A percentile compares a stretch with the other conserved stretches of the same genome.
Conservation (phyloP, 2,113 vertebrate species). For the Hassar affinis region DNA sequence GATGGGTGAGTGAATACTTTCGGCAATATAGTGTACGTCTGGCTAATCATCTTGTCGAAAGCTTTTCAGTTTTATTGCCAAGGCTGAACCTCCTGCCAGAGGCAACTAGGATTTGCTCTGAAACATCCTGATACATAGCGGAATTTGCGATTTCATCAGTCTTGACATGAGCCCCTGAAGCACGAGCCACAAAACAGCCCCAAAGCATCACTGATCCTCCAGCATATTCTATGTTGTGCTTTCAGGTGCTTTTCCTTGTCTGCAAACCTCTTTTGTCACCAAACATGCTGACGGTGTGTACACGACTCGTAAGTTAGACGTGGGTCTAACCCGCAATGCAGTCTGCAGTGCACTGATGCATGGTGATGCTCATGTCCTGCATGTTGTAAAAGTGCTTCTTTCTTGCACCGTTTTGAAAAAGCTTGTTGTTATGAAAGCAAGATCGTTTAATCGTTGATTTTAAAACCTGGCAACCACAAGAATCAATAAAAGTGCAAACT, state of each 20-base stretch:
- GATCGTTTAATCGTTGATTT: background rate
- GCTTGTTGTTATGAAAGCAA: background rate
- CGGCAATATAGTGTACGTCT: too few species aligned
- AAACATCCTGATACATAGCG: background rate
- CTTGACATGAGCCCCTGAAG: background rate
- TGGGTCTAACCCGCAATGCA: background rate
- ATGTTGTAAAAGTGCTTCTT: background rate
- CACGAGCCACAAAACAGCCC: background rate
- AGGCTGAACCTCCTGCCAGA: background rate
- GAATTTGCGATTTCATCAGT: background rate
- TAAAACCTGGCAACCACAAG: background rate
- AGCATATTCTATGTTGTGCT: too few species aligned
- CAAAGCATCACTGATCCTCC: background rate
- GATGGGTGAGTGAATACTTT: too few species aligned
- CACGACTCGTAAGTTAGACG: background rate
- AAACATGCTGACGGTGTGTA: background rate
- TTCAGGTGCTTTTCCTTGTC: background rate
- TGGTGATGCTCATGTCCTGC: background rate
- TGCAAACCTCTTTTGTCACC: background rate
- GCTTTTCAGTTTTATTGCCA: background rate
- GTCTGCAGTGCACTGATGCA: background rate
- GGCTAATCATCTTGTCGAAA: background rate
- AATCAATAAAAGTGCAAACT: conserved; percentile 1
- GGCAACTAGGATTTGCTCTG: background rate
- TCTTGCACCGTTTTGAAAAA: background rate